A percentile compares a stretch with the other conserved stretches of the same genome.
These are phyloP conservation scores for Eubasilissa regina DNA, from an alignment of 1,140 invertebrate genomes.

Conservation along the genomic window DNA sequence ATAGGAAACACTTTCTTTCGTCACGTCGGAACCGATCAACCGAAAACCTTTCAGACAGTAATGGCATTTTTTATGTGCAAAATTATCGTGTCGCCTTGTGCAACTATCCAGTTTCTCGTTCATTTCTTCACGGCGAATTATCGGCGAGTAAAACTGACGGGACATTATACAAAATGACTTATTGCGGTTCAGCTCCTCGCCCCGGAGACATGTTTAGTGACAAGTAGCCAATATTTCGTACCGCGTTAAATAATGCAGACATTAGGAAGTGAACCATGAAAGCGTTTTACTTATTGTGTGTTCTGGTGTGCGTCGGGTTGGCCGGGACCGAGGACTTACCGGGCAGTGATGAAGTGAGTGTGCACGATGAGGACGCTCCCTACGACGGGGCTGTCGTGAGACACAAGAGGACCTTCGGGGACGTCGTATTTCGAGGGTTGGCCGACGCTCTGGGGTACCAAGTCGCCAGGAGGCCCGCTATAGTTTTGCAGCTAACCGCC, in stretches of 20 bases:
- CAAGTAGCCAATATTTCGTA: not conserved
- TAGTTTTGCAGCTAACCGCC: slow-evolving; percentile 66
- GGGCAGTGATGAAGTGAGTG: slow-evolving; percentile 16
- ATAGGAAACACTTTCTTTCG: slow-evolving; percentile 49
- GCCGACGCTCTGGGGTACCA: slow-evolving; percentile 69
- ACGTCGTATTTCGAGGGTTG: slow-evolving; percentile 69
- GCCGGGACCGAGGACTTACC: not conserved
- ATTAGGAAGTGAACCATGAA: slow-evolving; percentile 52
- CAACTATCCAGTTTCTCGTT: slow-evolving; percentile 56
- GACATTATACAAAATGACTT: slow-evolving; percentile 49
- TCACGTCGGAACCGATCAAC: slow-evolving; percentile 50
- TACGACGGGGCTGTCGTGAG: slow-evolving; percentile 61
- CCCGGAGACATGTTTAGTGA: slow-evolving; percentile 48
- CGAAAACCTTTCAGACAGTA: slow-evolving; percentile 57
- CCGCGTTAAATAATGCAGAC: slow-evolving; percentile 46
- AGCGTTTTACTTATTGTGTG: slow-evolving; percentile 42
- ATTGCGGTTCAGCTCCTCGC: slow-evolving; percentile 47
- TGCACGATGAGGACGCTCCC: not conserved
- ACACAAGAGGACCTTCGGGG: slow-evolving; percentile 70
- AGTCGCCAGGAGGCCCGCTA: slow-evolving; percentile 67
- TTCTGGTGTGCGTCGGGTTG: slow-evolving; percentile 42
- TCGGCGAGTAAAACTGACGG: slow-evolving; percentile 54
- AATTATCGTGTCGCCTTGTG: slow-evolving; percentile 59
- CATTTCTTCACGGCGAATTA: slow-evolving; percentile 59
- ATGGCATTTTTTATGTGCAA: slow-evolving; percentile 54